These are phyloP conservation scores for Chrysodeixis includens DNA, from an alignment of 2,888 invertebrate species.

Conservation along the genomic window DNA sequence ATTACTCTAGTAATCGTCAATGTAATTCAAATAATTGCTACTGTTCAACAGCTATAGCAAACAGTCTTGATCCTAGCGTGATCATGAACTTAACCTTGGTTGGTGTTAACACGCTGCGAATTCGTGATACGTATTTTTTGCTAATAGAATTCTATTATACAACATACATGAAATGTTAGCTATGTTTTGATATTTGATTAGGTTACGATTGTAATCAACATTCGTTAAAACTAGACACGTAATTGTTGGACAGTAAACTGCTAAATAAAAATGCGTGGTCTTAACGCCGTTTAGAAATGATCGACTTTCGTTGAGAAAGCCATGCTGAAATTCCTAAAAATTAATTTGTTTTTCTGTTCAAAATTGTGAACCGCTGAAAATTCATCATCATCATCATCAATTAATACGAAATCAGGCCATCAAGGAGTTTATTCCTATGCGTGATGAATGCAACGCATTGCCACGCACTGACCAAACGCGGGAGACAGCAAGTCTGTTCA, in stretches of 20 bases:
- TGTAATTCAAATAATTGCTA: conserved; percentile 28
- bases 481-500: too few relatives aligned
- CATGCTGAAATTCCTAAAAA: too few relatives aligned
- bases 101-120: conserved; percentile 19
- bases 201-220: not conserved
- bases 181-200: not conserved
- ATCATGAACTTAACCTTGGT: conserved; percentile 58
- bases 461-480: too few relatives aligned
- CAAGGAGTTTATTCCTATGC: too few relatives aligned
- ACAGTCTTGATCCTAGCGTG: conserved; percentile 39
- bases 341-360: too few relatives aligned
- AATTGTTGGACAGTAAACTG: not conserved
- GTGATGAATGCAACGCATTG: too few relatives aligned
- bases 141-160: not conserved
- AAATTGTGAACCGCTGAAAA: too few relatives aligned
- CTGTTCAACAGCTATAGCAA: conserved; percentile 18
- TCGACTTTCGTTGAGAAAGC: too few relatives aligned
- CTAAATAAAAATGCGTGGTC: too few relatives aligned
- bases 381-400: too few relatives aligned
- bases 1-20: conserved; percentile 25
- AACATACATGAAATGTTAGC: not conserved
- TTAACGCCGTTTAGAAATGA: too few relatives aligned
- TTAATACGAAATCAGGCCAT: too few relatives aligned
- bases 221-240: not conserved
- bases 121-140: conserved; percentile 34